Conservation (phyloP, 2,888 invertebrate genomes). For the Phengaris alcon region DNA sequence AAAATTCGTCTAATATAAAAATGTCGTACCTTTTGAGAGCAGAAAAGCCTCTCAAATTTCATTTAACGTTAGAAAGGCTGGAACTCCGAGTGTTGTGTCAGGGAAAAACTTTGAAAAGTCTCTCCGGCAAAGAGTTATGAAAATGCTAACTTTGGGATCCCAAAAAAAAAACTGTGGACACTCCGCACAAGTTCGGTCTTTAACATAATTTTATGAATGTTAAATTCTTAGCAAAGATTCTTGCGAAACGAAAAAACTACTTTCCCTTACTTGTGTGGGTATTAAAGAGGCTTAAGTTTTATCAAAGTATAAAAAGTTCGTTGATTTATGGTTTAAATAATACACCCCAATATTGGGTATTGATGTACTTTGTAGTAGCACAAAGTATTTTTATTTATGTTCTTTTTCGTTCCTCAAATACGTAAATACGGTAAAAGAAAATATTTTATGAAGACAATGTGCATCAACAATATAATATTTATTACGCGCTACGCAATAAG, state of each 20-base stretch:
- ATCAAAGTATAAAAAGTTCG: neutral
- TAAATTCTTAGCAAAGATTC: conserved; percentile 62
- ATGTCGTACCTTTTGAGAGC: conserved; percentile 25
- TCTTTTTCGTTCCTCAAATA: neutral
- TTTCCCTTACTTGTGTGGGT: conserved; percentile 52
- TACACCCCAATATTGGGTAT: neutral
- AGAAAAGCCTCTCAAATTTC: conserved; percentile 39
- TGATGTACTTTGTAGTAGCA: neutral
- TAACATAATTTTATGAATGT: conserved; percentile 68
- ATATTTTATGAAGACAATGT: too few relatives aligned
- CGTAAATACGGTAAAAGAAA: too few relatives aligned
- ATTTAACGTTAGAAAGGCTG: conserved; percentile 42
- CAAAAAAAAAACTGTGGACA: conserved; percentile 57
- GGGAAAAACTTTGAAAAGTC: conserved; percentile 68
- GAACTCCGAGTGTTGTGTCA: conserved; percentile 54
- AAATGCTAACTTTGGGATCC: conserved; percentile 67
- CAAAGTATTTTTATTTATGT: neutral
- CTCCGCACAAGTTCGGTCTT: conserved; percentile 61
- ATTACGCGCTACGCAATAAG: too few relatives aligned
- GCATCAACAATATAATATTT: too few relatives aligned
- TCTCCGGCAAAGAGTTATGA: conserved; percentile 67
- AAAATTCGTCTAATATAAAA: conserved; percentile 24
- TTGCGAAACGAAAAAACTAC: conserved; percentile 56
- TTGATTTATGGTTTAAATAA: conserved; percentile 20
- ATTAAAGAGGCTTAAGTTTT: conserved; percentile 40